Evolutionary conservation across 2,797 vertebrate species (phyloP), one percentile per base, ranked within the genome.

Genomic region (Notolepis coatsorum): DNA sequence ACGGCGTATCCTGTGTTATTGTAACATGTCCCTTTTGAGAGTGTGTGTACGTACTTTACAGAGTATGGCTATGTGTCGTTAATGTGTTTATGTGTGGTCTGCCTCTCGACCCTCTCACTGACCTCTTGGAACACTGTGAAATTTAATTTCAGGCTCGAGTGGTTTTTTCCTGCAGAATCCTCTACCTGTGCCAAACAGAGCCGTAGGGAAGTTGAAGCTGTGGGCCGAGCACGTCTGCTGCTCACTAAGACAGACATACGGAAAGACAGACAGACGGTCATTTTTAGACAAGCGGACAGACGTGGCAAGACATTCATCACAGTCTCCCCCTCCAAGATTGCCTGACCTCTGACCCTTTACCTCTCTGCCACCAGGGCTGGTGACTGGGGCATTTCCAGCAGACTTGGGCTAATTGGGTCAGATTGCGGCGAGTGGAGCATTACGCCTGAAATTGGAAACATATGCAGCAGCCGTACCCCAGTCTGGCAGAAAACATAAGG

Each of bases 361-460:
- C 87, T 80, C 61, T 68, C 35, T 75, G 72, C 84, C 79, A 84
- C 74, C 56, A 4, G 23, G 73, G 63, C 69, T 77, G 81, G 75
- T 31, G 73, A 69, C 82, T 61, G 79, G 73, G 73, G 58, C 73
- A 73, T 88, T 90, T 90, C 86, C 80, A 84, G 82, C 55, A 85
- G 83, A 73, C 62, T 84, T 61, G 4, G 65, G 57, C 68, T 91
- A 92, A 92, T 92, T 90, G 85, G 86, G 84, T 86, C 77, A 77
- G 89, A 90, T 87, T 89, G 89, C 66, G 27, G 71, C 5, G 75
- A 85, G 68, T 71, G 62, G 21, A 67, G 80, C 77, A 80, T 91
- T 90, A 88, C 12, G 62, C 41, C 77, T 77, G 62, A 88, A 92
- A 94, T 90, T 92, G 88, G 84, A 92, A 94, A 89, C 88, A 89